A percentile compares a stretch with the other conserved stretches of the same genome.
These are phyloP conservation scores for Onchidella celtica DNA, from an alignment of 2,888 invertebrate species.

Conservation along the genomic window DNA sequence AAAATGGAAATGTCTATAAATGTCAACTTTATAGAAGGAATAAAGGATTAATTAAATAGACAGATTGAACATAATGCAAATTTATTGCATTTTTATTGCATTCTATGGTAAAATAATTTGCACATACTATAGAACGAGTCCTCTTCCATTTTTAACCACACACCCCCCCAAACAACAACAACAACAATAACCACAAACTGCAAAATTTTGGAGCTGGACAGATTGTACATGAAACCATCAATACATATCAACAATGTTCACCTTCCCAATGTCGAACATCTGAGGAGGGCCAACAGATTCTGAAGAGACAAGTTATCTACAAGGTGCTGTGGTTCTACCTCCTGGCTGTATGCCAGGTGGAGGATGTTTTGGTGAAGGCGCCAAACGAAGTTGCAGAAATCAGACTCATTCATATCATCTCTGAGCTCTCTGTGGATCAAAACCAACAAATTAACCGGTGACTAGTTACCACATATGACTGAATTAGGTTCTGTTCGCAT, in stretches of 20 bases:
- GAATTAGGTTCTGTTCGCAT: too few relatives aligned
- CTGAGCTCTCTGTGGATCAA: constrained; percentile 59
- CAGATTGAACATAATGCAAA: too few relatives aligned
- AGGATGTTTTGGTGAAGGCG: constrained; percentile 90
- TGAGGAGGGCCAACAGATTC: constrained; percentile 87
- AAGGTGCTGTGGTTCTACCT: constrained; percentile 85
- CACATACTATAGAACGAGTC: too few relatives aligned
- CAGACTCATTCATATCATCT: constrained; percentile 86
- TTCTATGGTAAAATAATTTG: too few relatives aligned
- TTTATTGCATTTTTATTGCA: too few relatives aligned
- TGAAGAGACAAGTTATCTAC: constrained; percentile 87
- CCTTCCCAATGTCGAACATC: constrained; percentile 88
- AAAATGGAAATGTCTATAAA: too few relatives aligned
- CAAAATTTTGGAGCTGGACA: neutral
- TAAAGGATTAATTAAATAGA: too few relatives aligned
- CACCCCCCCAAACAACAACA: too few relatives aligned
- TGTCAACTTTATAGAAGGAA: too few relatives aligned
- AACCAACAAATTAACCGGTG: neutral
- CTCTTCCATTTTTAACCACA: too few relatives aligned
- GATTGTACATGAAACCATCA: too few relatives aligned
- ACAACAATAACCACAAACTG: neutral
- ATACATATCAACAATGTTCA: constrained; percentile 78
- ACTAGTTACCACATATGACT: too few relatives aligned
- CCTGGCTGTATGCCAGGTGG: constrained; percentile 89
- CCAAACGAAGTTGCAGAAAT: constrained; percentile 88